phyloP scores from a whole-genome alignment of 2,888 invertebrate genomes.

The Epinotia nisella region DNA sequence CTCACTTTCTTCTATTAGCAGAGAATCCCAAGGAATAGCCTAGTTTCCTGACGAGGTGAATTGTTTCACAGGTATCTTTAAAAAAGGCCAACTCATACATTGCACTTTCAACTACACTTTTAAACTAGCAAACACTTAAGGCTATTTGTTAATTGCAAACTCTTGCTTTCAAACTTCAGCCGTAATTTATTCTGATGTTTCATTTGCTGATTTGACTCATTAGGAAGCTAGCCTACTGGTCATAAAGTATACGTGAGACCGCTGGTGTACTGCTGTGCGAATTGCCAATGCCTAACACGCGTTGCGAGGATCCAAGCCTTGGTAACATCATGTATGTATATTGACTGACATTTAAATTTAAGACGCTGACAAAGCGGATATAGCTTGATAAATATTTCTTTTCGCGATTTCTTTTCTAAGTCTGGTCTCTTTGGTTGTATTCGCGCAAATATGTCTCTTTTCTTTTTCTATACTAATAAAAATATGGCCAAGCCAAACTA shows the following conservation, averaged over 20 bases:
- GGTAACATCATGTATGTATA: not conserved
- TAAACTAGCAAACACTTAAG: not conserved
- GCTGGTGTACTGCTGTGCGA: constrained; percentile 31
- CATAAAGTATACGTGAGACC: not conserved
- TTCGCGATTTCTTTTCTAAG: too few species aligned
- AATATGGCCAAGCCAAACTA: too few species aligned
- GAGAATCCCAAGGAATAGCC: not conserved
- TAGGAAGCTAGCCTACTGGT: not conserved
- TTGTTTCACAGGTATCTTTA: not conserved
- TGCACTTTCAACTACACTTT: not conserved
- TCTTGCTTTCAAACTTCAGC: not conserved
- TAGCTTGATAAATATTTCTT: too few species aligned
- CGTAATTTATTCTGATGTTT: not conserved
- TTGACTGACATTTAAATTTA: constrained; percentile 1
- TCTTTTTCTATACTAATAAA: not conserved
- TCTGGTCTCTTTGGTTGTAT: not conserved
- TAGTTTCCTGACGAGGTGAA: not conserved
- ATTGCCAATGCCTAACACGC: constrained; percentile 18
- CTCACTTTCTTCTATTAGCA: not conserved
- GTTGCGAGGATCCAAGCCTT: constrained; percentile 23
- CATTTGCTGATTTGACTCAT: not conserved
- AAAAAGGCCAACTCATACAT: too few species aligned
- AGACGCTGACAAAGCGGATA: constrained; percentile 2
- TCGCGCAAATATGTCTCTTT: not conserved
- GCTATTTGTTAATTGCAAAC: not conserved